Evolutionary conservation across 2,797 vertebrate genomes (phyloP).

Genomic region (Phylloscopus collybita): DNA sequence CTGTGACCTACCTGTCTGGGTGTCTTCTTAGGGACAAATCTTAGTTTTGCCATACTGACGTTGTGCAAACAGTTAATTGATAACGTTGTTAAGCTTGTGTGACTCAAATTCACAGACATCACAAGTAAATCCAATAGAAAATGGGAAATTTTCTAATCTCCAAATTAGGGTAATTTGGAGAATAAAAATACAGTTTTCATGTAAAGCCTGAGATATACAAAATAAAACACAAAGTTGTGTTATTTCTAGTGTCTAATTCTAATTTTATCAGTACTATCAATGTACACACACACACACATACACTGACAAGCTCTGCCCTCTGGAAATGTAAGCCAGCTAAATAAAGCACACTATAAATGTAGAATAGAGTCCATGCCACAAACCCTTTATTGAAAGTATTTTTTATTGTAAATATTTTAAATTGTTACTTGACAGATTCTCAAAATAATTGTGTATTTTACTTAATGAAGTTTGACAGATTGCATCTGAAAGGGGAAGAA

Average conservation of each 20-base stretch:
- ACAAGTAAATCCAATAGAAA: background rate
- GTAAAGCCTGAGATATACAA: background rate
- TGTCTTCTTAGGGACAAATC: background rate
- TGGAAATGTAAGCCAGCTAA: background rate
- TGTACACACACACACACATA: background rate
- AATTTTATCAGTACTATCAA: background rate
- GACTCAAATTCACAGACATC: background rate
- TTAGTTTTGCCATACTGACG: background rate
- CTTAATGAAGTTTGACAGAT: slow-evolving; percentile 27
- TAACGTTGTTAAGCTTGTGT: background rate
- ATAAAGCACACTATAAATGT: background rate
- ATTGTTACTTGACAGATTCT: background rate
- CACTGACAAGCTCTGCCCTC: background rate
- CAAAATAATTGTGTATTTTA: background rate
- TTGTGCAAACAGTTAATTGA: background rate
- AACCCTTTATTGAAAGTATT: background rate
- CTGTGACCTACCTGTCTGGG: slow-evolving; percentile 6
- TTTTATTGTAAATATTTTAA: background rate
- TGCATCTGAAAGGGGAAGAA: slow-evolving; percentile 9
- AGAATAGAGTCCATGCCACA: background rate
- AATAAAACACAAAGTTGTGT: background rate
- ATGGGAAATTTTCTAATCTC: background rate
- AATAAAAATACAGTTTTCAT: background rate
- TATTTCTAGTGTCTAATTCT: background rate
- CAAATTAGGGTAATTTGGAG: background rate